These are phyloP conservation scores for Euthynnus affinis DNA, from an alignment of 2,797 vertebrate species.

Conservation along the genomic window DNA sequence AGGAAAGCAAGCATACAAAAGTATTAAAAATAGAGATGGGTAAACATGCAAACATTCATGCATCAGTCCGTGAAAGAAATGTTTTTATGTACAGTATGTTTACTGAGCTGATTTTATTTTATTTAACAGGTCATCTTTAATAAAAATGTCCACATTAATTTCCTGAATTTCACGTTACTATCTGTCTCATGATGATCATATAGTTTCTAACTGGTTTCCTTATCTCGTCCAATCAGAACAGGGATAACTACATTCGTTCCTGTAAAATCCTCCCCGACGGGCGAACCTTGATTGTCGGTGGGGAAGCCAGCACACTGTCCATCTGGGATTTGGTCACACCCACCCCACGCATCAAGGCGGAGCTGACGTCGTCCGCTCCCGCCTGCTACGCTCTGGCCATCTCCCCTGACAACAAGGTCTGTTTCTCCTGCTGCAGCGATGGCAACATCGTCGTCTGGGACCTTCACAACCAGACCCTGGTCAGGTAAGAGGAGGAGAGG, in stretches of 20 bases:
- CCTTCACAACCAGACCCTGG: constrained; percentile 84
- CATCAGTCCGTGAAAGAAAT: constrained; percentile 1
- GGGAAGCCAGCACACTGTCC: constrained; percentile 84
- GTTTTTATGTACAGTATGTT: neutral
- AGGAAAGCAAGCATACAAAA: neutral
- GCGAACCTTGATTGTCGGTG: constrained; percentile 82
- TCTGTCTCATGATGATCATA: neutral
- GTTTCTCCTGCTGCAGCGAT: constrained; percentile 96
- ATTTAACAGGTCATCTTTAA: neutral
- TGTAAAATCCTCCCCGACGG: constrained; percentile 84
- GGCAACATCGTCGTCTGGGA: constrained; percentile 86
- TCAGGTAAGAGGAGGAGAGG: constrained; percentile 64
- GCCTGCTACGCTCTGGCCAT: constrained; percentile 86
- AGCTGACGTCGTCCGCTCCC: constrained; percentile 81
- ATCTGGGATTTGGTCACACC: constrained; percentile 85
- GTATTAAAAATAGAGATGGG: constrained; percentile 2
- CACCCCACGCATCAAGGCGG: constrained; percentile 84
- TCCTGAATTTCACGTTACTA: constrained; percentile 16
- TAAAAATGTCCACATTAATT: constrained; percentile 45
- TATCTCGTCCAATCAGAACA: constrained; percentile 73
- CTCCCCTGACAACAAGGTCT: constrained; percentile 86
- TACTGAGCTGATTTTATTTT: constrained; percentile 4
- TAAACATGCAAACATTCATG: neutral
- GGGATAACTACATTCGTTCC: constrained; percentile 85
- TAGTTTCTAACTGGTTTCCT: constrained; percentile 8